Conservation (phyloP, 2,113 vertebrate genomes). For the Brienomyrus longianalis region DNA sequence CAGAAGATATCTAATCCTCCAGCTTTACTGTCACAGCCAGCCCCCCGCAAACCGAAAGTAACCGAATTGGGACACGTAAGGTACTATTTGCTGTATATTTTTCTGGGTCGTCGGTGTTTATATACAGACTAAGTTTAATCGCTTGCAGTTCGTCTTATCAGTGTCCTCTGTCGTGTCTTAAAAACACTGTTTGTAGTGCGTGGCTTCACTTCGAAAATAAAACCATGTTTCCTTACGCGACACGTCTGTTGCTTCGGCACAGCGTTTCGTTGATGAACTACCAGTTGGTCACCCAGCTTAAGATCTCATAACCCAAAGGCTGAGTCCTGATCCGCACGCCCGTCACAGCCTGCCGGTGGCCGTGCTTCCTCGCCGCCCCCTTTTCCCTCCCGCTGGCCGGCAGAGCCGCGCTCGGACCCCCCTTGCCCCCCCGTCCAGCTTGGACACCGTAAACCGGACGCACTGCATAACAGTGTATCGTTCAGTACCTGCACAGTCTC, state of each 20-base stretch:
- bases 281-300: neutral
- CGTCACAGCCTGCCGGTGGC: neutral
- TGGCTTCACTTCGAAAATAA: neutral
- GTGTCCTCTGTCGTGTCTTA: neutral
- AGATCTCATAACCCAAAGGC: neutral
- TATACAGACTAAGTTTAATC: neutral
- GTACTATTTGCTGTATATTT: neutral
- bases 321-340: neutral
- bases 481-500: neutral
- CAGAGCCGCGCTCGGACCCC: neutral
- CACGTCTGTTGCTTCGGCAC: neutral
- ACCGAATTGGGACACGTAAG: neutral
- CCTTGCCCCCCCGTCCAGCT: neutral
- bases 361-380: neutral
- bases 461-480: neutral
- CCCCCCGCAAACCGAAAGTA: neutral
- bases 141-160: neutral
- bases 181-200: neutral
- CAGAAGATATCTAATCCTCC: neutral
- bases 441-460: neutral
- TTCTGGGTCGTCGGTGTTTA: neutral
- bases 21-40: neutral
- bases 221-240: neutral
- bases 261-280: neutral
- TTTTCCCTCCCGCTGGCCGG: neutral